Evolutionary conservation across 30 jellyfish, hydroid and myxozoan species (phyloP), one percentile per base, ranked within the genome.

Genomic region (Aurelia aurita): DNA sequence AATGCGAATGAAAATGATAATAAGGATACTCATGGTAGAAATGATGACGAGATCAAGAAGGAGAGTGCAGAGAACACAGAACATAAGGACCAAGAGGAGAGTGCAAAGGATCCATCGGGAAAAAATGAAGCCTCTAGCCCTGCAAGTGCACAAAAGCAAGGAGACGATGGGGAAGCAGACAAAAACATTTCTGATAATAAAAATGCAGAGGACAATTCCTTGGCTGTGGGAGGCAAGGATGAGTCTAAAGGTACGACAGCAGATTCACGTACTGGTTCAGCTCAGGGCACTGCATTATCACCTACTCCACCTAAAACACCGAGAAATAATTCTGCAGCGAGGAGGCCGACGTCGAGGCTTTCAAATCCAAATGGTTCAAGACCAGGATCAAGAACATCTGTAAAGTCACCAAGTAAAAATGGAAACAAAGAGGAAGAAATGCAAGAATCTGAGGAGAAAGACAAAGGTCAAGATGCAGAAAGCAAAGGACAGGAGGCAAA

Each of bases 271-370:
- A 12, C 79, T 44, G 26, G 26, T 23, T 11, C 55, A 25, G 55
- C 45, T 25, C 58, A 21, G 73, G 73, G 73, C 8, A 31, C 67
- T 55, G 67, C 29, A 16, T 28, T 82, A 47, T 82, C 91, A 57
- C 91, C 91, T 3, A 54, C 85, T 5, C 91, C 91, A 2, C 91
- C 91, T 12, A 82, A 82, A 59, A 68, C 85, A 49, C 91, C 91
- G 34, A 55, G 91, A n/a, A 59, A n/a, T 22, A 29, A 63, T 12
- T 31, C 64, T 9, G 35, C 85, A 23, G 77, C 71, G 2, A 67
- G 91, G 21, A 43, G 91, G 57, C 58, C 74, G 14, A 19, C 90
- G 6, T 54, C 85, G 12, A 54, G 85, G 22, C 69, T 67, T 11
- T 80, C 90, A 21, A 63, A 67, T 45, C 71, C 39, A 27, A 58